Evolutionary conservation across 2,797 vertebrate species (phyloP).

Genomic region (Hoplostethus atlanticus): DNA sequence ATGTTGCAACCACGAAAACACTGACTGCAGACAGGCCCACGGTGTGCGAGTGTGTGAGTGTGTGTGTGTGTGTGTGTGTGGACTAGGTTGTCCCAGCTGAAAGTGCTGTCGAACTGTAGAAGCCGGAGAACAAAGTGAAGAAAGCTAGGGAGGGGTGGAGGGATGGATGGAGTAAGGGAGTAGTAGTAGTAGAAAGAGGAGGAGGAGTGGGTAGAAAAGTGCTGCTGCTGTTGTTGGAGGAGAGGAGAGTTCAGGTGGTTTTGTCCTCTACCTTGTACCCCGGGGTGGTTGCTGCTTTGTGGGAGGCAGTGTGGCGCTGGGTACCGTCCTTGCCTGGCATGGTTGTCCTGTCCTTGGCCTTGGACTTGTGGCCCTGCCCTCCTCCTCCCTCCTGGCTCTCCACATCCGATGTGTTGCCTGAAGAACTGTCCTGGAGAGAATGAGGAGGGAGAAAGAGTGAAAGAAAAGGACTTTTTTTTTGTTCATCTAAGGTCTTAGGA

Average conservation of each 20-base stretch:
- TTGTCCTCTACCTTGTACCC: constrained; percentile 99
- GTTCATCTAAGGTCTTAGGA: neutral
- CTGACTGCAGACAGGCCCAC: constrained; percentile 60
- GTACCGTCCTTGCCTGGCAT: constrained; percentile 91
- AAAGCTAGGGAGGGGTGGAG: constrained; percentile 68
- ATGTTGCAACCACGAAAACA: constrained; percentile 54
- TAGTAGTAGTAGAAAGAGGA: constrained; percentile 79
- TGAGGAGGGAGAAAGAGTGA: neutral
- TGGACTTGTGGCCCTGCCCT: constrained; percentile 88
- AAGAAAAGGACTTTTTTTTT: neutral
- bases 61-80: constrained; percentile 18
- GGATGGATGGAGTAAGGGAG: constrained; percentile 78
- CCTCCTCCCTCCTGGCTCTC: constrained; percentile 94
- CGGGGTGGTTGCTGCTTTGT: constrained; percentile 89
- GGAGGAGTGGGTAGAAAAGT: constrained; percentile 82
- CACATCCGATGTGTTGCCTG: constrained; percentile 94
- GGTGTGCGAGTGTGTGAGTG: constrained; percentile 25
- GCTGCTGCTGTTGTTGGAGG: constrained; percentile 78
- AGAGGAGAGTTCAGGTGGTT: constrained; percentile 96
- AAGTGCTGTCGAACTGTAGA: constrained; percentile 75
- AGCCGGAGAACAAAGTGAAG: constrained; percentile 74
- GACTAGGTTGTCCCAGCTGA: constrained; percentile 71
- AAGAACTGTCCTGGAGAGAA: constrained; percentile 92
- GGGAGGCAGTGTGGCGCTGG: constrained; percentile 89
- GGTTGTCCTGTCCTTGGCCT: constrained; percentile 91